A percentile compares a stretch with the other conserved stretches of the same genome.
Conservation (phyloP, 2,797 vertebrate genomes). For the Anguilla obscura region DNA sequence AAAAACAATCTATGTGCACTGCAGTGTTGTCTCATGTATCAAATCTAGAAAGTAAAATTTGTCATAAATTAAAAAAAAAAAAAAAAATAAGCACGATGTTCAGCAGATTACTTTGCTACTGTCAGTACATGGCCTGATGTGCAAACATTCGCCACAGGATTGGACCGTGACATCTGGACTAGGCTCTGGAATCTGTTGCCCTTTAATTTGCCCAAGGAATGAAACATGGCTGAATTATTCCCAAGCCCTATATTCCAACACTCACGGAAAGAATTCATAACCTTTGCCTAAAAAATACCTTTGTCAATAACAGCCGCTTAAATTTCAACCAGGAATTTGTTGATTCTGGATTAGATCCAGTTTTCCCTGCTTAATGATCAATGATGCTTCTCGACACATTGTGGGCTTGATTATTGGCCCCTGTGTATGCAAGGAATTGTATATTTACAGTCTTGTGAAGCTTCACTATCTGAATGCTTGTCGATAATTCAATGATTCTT, state of each 20-base stretch:
- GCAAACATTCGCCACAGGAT: neutral
- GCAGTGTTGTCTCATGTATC: no score
- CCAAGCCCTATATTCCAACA: conserved; percentile 8
- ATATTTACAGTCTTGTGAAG: neutral
- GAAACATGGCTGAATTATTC: neutral
- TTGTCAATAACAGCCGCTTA: conserved; percentile 10
- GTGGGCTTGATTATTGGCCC: neutral
- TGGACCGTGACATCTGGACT: neutral
- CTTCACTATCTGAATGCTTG: neutral
- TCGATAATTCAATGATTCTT: neutral
- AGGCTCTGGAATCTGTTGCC: neutral
- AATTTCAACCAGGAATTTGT: neutral
- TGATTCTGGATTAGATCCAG: neutral
- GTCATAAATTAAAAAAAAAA: neutral
- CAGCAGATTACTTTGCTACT: neutral
- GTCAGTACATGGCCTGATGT: neutral
- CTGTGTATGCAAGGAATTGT: neutral
- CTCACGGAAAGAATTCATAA: conserved; percentile 9
- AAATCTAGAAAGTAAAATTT: no score
- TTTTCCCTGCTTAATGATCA: neutral
- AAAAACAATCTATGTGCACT: neutral
- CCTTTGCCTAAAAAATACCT: conserved; percentile 9
- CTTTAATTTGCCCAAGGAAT: conserved; percentile 9
- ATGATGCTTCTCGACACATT: neutral
- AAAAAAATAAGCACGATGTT: neutral